phyloP scores from a whole-genome alignment of 2,113 vertebrate species.

The Pomatostomus ruficeps region DNA sequence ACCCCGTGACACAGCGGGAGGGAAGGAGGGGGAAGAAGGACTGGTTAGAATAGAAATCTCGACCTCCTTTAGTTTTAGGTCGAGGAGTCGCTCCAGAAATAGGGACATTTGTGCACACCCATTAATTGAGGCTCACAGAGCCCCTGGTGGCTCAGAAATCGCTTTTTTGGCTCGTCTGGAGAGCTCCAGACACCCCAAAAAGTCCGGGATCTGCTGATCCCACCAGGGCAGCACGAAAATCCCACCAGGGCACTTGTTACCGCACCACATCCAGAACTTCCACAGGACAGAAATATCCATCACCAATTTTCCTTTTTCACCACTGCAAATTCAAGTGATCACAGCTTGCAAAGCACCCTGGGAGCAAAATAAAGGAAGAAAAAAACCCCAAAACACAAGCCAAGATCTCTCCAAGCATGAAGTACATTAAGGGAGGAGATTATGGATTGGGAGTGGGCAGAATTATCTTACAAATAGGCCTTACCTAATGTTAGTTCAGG shows the following conservation, averaged over 20 bases:
- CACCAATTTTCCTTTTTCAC: not conserved
- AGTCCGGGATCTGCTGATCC: not conserved
- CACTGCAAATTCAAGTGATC: not conserved
- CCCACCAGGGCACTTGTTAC: rapidly evolving
- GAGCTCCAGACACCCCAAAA: not conserved
- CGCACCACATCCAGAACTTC: not conserved
- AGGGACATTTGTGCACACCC: not conserved
- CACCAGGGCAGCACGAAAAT: not conserved
- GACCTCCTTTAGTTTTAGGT: not conserved
- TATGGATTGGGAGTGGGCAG: not conserved
- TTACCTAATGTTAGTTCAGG: not conserved
- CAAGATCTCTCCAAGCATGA: not conserved
- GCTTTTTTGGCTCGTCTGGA: not conserved
- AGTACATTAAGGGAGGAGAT: not conserved
- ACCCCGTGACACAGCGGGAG: not conserved
- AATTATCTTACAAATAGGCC: not conserved
- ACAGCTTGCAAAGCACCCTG: not conserved
- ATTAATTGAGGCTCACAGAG: not conserved
- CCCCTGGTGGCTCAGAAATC: not conserved
- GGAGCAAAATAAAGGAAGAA: not conserved
- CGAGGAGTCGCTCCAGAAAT: not conserved
- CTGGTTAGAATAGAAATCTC: not conserved
- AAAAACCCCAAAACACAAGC: not conserved
- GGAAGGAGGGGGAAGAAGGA: not conserved
- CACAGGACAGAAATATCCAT: not conserved